These are phyloP conservation scores for Amblyjoppa proteus DNA, from an alignment of 2,888 invertebrate genomes.

Conservation along the genomic window DNA sequence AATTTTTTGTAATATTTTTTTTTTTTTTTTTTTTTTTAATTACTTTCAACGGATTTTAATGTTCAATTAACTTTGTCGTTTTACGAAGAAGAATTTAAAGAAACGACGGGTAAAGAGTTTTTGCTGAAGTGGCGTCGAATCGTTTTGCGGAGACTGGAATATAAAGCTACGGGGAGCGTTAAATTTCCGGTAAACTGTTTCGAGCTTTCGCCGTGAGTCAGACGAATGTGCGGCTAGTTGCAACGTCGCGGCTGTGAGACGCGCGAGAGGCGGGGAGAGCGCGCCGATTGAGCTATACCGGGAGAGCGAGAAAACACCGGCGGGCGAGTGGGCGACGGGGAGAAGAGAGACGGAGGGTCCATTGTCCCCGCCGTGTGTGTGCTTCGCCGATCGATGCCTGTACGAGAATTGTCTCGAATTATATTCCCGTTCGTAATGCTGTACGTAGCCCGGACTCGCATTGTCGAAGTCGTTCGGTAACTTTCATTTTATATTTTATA, in stretches of 20 bases:
- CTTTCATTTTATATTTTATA: slow-evolving; percentile 62
- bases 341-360: slow-evolving; percentile 61
- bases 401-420: slow-evolving; percentile 68
- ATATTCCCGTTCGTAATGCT: slow-evolving; percentile 60
- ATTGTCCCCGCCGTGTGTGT: slow-evolving; percentile 60
- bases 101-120: background rate
- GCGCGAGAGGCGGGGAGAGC: slow-evolving; percentile 16
- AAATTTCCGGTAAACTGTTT: slow-evolving; percentile 64
- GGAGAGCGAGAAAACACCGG: slow-evolving; percentile 66
- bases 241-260: slow-evolving; percentile 37
- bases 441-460: slow-evolving; percentile 42
- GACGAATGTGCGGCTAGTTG: slow-evolving; percentile 57
- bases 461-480: slow-evolving; percentile 62
- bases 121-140: background rate
- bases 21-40: background rate
- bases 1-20: background rate
- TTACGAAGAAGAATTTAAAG: background rate
- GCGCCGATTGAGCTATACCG: slow-evolving; percentile 61
- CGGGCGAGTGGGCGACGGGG: slow-evolving; percentile 60
- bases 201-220: slow-evolving; percentile 70
- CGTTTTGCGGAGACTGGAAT: slow-evolving; percentile 17
- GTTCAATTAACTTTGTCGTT: background rate
- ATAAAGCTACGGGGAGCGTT: slow-evolving; percentile 26
- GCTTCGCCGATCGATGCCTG: slow-evolving; percentile 35
- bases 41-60: background rate